A percentile compares a stretch with the other conserved stretches of the same genome.
Conservation (phyloP, 2,113 vertebrate species). For the Barnardius zonarius region DNA sequence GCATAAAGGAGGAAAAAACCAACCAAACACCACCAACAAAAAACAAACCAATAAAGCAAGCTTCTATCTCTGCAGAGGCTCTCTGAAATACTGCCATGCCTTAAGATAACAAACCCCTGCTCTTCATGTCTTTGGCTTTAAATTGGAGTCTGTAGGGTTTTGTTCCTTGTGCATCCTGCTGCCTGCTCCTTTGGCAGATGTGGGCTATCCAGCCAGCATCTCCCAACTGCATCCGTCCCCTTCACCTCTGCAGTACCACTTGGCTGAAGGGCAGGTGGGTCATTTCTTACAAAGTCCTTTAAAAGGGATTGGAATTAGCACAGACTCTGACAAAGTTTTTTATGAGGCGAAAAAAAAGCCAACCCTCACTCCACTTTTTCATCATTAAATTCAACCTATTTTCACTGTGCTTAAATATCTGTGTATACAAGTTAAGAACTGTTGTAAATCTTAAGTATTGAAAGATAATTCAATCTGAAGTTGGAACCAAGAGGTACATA, state of each 20-base stretch:
- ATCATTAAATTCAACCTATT: background rate
- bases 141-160: background rate
- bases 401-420: background rate
- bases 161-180: background rate
- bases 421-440: background rate
- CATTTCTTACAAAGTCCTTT: background rate
- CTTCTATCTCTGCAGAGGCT: background rate
- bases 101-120: background rate
- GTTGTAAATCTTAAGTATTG: background rate
- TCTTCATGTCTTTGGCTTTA: background rate
- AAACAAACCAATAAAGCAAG: background rate
- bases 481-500: background rate
- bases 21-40: background rate
- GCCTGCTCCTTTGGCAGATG: background rate
- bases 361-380: background rate
- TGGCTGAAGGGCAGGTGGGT: background rate
- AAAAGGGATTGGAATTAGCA: background rate
- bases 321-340: background rate
- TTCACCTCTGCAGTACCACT: background rate
- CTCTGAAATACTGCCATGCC: background rate
- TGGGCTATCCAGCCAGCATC: background rate
- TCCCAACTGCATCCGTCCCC: background rate
- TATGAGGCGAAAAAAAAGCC: background rate
- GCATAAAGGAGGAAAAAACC: background rate
- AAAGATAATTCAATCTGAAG: background rate